Evolutionary conservation across 2,113 vertebrate genomes (phyloP).

Genomic region (Phainopepla nitens): DNA sequence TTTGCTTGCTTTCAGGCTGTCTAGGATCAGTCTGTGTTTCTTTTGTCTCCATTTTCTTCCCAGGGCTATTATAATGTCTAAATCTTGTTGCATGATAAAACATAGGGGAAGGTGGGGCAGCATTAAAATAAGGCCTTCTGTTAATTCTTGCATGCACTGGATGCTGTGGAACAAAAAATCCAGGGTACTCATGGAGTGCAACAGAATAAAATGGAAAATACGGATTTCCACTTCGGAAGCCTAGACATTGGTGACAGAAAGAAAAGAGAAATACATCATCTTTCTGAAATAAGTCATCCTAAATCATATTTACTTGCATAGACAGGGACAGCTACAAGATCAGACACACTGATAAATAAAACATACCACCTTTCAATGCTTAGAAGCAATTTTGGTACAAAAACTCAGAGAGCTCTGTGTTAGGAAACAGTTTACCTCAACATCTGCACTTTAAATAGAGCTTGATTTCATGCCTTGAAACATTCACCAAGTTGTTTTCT

Average conservation of each 20-base stretch:
- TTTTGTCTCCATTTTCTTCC: constrained; percentile 57
- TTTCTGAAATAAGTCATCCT: background rate
- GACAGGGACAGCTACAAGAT: background rate
- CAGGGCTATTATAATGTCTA: constrained; percentile 16
- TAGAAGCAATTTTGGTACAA: background rate
- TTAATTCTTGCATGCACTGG: constrained; percentile 47
- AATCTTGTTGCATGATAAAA: constrained; percentile 59
- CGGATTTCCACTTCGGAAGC: constrained; percentile 51
- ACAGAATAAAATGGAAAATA: constrained; percentile 57
- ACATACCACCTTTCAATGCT: background rate
- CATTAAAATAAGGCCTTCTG: constrained; percentile 58
- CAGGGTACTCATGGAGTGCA: constrained; percentile 33
- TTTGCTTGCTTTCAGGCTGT: constrained; percentile 47
- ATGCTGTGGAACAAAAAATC: constrained; percentile 50
- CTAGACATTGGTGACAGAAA: background rate
- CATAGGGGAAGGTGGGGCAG: constrained; percentile 48
- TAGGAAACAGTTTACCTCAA: background rate
- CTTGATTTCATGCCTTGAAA: background rate
- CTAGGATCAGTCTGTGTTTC: constrained; percentile 65
- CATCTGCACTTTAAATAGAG: background rate
- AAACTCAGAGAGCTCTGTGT: background rate
- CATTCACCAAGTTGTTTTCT: background rate
- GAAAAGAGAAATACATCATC: background rate
- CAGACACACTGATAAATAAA: background rate
- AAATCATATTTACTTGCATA: background rate